A percentile compares a stretch with the other conserved stretches of the same genome.
These are phyloP conservation scores for Tretioscincus oriximinensis DNA, from an alignment of 2,113 vertebrate genomes.

Conservation along the genomic window DNA sequence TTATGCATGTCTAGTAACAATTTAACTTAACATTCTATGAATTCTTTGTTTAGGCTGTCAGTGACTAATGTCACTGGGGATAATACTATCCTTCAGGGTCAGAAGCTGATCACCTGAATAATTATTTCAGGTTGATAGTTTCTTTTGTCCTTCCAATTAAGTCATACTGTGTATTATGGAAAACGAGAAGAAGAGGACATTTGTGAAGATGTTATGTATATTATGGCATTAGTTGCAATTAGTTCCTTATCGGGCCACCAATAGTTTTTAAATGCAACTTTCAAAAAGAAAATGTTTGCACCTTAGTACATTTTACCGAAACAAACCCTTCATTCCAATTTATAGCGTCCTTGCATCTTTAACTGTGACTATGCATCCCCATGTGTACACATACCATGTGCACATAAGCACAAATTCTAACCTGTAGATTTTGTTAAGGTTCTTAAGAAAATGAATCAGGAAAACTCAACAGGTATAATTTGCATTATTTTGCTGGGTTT, in stretches of 20 bases:
- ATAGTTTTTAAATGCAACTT: not conserved
- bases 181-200: not conserved
- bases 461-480: conserved; percentile 21
- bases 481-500: conserved; percentile 12
- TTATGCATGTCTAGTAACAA: conserved; percentile 32
- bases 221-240: conserved; percentile 20
- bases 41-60: conserved; percentile 20
- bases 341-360: not conserved
- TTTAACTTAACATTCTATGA: conserved; percentile 35
- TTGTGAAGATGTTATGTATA: conserved; percentile 30
- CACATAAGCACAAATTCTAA: not conserved
- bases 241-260: conserved; percentile 1
- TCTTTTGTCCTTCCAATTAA: conserved; percentile 18
- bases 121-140: not conserved
- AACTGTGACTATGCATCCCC: no score
- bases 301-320: not conserved
- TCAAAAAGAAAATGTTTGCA: conserved; percentile 26
- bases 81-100: conserved; percentile 28
- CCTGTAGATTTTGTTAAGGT: not conserved
- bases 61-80: conserved; percentile 33
- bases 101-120: conserved; percentile 43
- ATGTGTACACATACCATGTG: not conserved
- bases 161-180: conserved; percentile 29
- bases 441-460: conserved; percentile 15
- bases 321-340: not conserved